phyloP scores from a whole-genome alignment of 2,797 vertebrate genomes.

The Brachyalestes nurse region DNA sequence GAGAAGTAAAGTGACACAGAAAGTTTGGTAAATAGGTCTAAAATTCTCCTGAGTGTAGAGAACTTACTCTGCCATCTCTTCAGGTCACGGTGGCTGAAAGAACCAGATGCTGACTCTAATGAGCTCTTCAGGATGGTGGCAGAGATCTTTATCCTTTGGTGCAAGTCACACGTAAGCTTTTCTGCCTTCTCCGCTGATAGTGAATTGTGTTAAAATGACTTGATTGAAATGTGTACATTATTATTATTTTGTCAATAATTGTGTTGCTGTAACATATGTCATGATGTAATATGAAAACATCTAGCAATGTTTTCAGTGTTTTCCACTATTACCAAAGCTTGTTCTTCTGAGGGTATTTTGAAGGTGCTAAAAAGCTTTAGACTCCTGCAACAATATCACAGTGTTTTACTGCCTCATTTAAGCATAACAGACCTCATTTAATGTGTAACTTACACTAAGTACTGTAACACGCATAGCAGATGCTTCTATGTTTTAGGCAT shows the following conservation, averaged over 20 bases:
- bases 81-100: conserved; percentile 97
- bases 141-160: conserved; percentile 98
- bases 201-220: not conserved
- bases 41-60: conserved; percentile 4
- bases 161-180: conserved; percentile 93
- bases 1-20: not conserved
- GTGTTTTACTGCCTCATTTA: not conserved
- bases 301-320: not conserved
- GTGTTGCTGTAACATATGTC: not conserved
- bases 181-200: not conserved
- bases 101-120: conserved; percentile 90
- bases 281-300: not conserved
- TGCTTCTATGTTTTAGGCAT: not conserved
- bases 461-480: not conserved
- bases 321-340: not conserved
- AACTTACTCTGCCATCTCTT: conserved; percentile 12
- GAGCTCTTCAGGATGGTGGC: conserved; percentile 98
- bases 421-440: not conserved
- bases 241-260: not conserved
- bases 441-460: not conserved
- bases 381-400: not conserved
- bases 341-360: not conserved
- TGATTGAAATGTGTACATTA: not conserved
- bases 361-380: not conserved
- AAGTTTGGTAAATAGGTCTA: not conserved